phyloP scores from a whole-genome alignment of 2,113 vertebrate species.

The Oreotragus oreotragus region DNA sequence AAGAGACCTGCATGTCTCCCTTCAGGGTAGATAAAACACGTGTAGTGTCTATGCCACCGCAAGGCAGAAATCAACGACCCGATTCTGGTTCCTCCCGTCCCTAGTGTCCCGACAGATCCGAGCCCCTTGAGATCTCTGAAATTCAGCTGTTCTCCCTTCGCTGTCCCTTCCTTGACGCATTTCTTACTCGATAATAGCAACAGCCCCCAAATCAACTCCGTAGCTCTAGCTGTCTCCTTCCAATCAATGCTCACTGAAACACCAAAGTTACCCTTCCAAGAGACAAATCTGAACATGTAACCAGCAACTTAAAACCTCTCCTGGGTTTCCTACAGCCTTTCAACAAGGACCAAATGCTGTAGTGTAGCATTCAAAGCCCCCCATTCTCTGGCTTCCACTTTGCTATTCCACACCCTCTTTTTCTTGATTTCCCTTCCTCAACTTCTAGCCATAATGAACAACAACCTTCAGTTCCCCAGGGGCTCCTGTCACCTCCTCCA shows the following conservation, averaged over 20 bases:
- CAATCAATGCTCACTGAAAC: background rate
- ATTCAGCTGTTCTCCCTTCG: background rate
- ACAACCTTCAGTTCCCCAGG: background rate
- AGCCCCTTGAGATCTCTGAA: background rate
- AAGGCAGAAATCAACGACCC: background rate
- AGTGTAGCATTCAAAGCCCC: background rate
- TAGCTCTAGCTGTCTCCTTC: background rate
- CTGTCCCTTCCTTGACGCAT: background rate
- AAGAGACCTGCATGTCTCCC: fast-evolving
- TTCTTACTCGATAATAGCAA: background rate
- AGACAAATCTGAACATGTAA: background rate
- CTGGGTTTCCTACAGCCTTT: background rate
- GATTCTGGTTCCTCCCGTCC: background rate
- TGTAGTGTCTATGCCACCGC: background rate
- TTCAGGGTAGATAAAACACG: background rate
- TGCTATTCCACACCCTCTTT: background rate
- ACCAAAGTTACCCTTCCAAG: background rate
- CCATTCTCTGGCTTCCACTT: background rate
- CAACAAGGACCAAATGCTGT: background rate
- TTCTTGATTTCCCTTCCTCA: background rate
- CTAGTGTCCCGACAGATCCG: background rate
- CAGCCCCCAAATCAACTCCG: background rate
- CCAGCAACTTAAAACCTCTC: background rate
- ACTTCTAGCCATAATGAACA: background rate
- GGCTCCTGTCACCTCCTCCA: too few species aligned